Evolutionary conservation across 2,888 invertebrate genomes (phyloP).

Genomic region (Acronicta alni): DNA sequence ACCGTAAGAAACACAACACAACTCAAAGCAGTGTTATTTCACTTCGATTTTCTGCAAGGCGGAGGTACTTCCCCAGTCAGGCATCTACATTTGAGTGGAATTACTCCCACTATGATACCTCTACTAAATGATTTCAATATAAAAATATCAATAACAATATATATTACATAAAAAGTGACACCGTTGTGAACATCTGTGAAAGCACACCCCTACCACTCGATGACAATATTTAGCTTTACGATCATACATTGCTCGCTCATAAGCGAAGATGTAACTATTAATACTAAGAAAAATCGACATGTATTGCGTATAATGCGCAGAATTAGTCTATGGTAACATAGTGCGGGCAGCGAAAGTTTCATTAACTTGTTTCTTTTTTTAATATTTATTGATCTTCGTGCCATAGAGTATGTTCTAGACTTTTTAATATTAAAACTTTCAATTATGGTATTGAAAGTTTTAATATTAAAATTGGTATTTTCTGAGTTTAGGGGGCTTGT

Average conservation of each 20-base stretch:
- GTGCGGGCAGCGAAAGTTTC: conserved; percentile 45
- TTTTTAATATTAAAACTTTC: too few relatives aligned
- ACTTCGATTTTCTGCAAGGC: too few relatives aligned
- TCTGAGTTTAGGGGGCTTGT: too few relatives aligned
- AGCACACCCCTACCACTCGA: conserved; percentile 33
- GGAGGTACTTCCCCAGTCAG: too few relatives aligned
- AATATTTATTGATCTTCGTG: conserved; percentile 31
- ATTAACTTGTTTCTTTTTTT: conserved; percentile 16
- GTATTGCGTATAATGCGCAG: conserved; percentile 12
- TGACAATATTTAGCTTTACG: not conserved
- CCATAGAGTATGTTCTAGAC: conserved; percentile 1
- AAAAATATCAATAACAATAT: conserved; percentile 24
- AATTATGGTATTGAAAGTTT: too few relatives aligned
- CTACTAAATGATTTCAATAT: not conserved
- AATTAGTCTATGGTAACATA: not conserved
- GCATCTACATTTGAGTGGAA: too few relatives aligned
- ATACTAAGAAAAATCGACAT: conserved; percentile 19
- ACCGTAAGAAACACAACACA: too few relatives aligned
- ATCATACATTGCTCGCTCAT: conserved; percentile 27
- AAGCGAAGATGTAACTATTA: not conserved
- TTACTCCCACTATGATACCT: too few relatives aligned
- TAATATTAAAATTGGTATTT: too few relatives aligned
- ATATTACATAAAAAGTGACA: conserved; percentile 42
- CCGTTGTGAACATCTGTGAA: conserved; percentile 42
- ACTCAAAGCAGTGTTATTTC: too few relatives aligned